These are phyloP conservation scores for Darevskia mixta DNA, from an alignment of 2,797 vertebrate species.

Conservation along the genomic window DNA sequence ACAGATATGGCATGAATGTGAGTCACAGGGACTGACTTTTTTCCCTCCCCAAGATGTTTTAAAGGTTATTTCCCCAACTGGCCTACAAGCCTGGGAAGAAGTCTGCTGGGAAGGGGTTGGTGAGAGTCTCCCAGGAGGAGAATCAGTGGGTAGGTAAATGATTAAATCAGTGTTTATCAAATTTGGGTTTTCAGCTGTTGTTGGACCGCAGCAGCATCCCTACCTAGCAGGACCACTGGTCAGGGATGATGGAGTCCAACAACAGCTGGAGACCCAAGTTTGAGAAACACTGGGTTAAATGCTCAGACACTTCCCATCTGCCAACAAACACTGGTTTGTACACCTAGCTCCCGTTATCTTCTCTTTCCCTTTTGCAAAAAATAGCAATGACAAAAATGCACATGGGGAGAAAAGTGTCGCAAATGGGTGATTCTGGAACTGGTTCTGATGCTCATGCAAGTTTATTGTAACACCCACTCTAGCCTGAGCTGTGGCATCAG, in stretches of 20 bases:
- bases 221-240: too few relatives aligned
- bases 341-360: not conserved
- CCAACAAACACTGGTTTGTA: not conserved
- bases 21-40: slow-evolving; percentile 17
- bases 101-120: not conserved
- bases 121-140: not conserved
- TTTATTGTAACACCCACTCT: too few relatives aligned
- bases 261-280: too few relatives aligned
- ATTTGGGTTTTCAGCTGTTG: too few relatives aligned
- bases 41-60: too few relatives aligned
- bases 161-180: too few relatives aligned
- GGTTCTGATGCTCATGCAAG: too few relatives aligned
- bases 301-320: not conserved
- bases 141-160: not conserved
- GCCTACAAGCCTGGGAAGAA: not conserved
- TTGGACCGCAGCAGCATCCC: too few relatives aligned
- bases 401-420: too few relatives aligned
- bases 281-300: not conserved
- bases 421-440: too few relatives aligned
- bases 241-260: too few relatives aligned
- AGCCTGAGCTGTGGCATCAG: too few relatives aligned
- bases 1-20: slow-evolving; percentile 83
- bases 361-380: not conserved
- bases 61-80: not conserved
- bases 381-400: not conserved